Base-by-base conservation (phyloP, 2,113 vertebrate genomes). In the Sterrhoptilus dennistouni region DNA sequence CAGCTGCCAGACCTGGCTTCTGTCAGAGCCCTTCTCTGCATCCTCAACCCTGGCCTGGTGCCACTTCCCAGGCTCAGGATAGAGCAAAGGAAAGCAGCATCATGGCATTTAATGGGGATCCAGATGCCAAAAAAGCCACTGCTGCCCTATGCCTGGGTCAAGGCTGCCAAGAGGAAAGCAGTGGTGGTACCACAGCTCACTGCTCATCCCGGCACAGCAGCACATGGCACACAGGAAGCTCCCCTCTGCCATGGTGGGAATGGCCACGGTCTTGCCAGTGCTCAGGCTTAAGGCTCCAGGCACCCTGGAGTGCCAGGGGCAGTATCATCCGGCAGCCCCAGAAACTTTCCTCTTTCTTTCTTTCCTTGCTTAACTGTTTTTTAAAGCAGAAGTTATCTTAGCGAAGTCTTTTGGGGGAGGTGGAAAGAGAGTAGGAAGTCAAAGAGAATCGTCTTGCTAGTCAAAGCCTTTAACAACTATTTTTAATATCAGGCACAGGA, bases 401-500 rank as follows among this genome's bases (percentile, higher is more conserved):
- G 89, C 3, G 35, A 96, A 93, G 86, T 93, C 93, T 93, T 96
- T 94, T 8, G 3, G 79, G 89, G 92, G 86, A 96, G 94, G 91
- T 91, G 82, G 93, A 96, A 89, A 85, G 65, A 92, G 91, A 95
- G 96, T 94, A 93, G 94, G 91, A 95, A 96, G 97, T 95, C 95
- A 97, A 96, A 97, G 96, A 94, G 95, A 96, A 97, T 93, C 52
- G 50, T 97, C 97, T 96, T 87, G 93, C 97, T 93, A 96, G 96
- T 97, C 96, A 97, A 97, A 97, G 96, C 93, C 92, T 97, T 97
- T 97, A 97, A 96, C 97, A 96, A 97, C 96, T 97, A 97, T 97
- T 97, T 97, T 97, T 97, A 97, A 97, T 97, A 97, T 96, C 90
- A 96, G 97, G 95, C 96, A 96, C 96, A 97, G 96, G 84, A 97